Conservation (phyloP, 2,888 invertebrate genomes). For the Philaethria dido region DNA sequence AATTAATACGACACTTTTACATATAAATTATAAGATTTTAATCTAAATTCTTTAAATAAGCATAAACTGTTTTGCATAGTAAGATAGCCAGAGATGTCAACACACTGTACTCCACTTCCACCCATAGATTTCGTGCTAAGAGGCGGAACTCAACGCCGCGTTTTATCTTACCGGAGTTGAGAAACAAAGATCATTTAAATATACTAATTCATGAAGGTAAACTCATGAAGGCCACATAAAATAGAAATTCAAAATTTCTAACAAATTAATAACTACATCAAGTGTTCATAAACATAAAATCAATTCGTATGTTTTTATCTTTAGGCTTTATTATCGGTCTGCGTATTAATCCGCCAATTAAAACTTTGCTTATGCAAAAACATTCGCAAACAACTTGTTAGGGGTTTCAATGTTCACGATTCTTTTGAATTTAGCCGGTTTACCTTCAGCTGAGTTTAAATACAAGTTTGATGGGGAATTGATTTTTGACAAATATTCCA, state of each 20-base stretch:
- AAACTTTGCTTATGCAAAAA: conserved; percentile 54
- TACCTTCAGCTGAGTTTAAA: conserved; percentile 44
- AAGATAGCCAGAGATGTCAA: too few species aligned
- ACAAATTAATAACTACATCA: not conserved
- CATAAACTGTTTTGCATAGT: too few species aligned
- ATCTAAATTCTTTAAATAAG: too few species aligned
- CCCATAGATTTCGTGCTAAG: too few species aligned
- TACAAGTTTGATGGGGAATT: conserved; percentile 31
- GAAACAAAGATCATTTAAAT: too few species aligned
- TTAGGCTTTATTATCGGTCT: conserved; percentile 49
- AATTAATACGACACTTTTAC: too few species aligned
- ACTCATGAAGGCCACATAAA: not conserved
- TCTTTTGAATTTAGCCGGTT: conserved; percentile 51
- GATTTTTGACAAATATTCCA: conserved; percentile 37
- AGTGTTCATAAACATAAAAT: conserved; percentile 19
- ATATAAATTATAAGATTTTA: too few species aligned
- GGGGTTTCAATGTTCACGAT: conserved; percentile 50
- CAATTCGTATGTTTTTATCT: conserved; percentile 42
- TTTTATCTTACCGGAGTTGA: too few species aligned
- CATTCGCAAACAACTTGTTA: conserved; percentile 56
- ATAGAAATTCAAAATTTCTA: not conserved
- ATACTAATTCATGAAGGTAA: too few species aligned
- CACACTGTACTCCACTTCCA: too few species aligned
- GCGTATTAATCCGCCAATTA: conserved; percentile 63
- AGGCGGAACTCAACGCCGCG: too few species aligned